Evolutionary conservation across 1,140 invertebrate genomes (phyloP), one percentile per base, ranked within the genome.

Genomic region (Diorhabda elongata): DNA sequence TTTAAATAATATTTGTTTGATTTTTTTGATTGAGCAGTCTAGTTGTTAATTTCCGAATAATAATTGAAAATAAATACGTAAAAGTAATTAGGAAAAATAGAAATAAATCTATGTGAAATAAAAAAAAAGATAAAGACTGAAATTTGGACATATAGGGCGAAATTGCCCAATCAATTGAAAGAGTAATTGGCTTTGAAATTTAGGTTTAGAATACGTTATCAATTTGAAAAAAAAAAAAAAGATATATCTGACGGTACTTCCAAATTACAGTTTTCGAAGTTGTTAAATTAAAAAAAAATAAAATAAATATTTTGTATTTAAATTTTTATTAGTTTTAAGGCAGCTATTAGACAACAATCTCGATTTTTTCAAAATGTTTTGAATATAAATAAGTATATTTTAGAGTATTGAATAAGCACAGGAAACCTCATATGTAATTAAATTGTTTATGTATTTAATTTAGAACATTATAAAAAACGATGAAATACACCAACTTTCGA

Each of bases 101-200:
- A 52, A 52, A 52, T 52, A 52, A 26, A 26, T 26, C 26, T 26
- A 26, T 26, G 0, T 61, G 26, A 61, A 61, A 42, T 42, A 59
- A 59, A 61, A 42, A 42, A 61, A 42, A 26, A 8, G 44, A 11
- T 11, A 11, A 64, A 64, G 62, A 64, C 62, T 64, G 62, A 64
- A 11, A 64, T 42, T 64, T 45, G 62, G 62, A 64, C 62, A 64
- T 64, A 64, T 64, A 42, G 44, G 43, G 43, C 4, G 9, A 11
- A 61, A 3, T 2, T 41, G 9, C 42, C 59, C 26, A 42, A 26
- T 26, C 26, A 26, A 26, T 52, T 52, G n/a, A 52, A 52, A 52
- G 47, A 52, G 47, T 8, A 52, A 61, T 61, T 61, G 59, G 59
- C 59, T 61, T 61, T 42, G 6, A 61, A 7, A 43, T 11, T 42